Evolutionary conservation across 2,797 vertebrate genomes (phyloP).

Genomic region (Falco cherrug): DNA sequence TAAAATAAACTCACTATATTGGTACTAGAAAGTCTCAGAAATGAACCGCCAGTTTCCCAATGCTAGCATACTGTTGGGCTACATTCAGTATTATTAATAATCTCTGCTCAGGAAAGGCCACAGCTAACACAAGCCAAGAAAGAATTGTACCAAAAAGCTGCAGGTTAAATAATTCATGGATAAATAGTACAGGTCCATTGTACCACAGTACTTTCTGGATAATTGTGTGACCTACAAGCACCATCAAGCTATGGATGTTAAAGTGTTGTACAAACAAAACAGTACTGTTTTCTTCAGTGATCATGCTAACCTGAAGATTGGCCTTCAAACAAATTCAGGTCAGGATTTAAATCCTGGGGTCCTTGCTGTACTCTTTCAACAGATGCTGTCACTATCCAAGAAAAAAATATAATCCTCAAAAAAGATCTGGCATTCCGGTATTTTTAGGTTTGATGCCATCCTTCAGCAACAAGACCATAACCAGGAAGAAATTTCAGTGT

Average conservation of each 20-base stretch:
- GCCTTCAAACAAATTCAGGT: slow-evolving; percentile 6
- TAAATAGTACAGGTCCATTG: background rate
- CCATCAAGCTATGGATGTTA: background rate
- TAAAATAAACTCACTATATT: background rate
- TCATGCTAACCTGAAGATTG: background rate
- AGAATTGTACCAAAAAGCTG: background rate
- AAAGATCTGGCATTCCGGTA: background rate
- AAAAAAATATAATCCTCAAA: slow-evolving; percentile 27
- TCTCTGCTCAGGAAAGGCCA: background rate
- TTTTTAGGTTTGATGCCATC: slow-evolving; percentile 17
- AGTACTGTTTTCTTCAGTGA: background rate
- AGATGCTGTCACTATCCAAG: slow-evolving; percentile 25
- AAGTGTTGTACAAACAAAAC: background rate
- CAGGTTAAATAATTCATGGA: background rate
- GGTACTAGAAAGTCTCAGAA: background rate
- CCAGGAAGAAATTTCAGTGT: background rate
- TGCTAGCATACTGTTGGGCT: background rate
- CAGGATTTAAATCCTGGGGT: background rate
- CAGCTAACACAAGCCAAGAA: background rate
- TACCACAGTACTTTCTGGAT: background rate
- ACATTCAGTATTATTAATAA: background rate
- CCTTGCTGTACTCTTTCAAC: background rate
- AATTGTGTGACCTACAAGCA: background rate
- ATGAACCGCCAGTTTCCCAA: background rate
- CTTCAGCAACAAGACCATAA: slow-evolving; percentile 4